Conservation (phyloP, 2,888 invertebrate species). For the Anticlea derivata region DNA sequence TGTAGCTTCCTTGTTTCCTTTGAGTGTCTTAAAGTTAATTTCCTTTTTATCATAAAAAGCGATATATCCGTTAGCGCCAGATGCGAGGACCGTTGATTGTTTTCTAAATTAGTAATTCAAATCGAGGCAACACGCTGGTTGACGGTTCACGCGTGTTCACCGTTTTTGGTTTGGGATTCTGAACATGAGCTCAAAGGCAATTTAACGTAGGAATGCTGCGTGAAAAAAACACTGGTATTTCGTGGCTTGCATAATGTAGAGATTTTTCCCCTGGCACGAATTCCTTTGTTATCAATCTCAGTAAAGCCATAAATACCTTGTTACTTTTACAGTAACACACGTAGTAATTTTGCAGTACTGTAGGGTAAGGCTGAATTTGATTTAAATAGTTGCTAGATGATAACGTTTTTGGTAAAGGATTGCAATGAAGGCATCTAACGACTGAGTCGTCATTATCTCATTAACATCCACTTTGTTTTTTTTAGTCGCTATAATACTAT, state of each 20-base stretch:
- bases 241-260: constrained; percentile 14
- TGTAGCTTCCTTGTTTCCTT: background rate
- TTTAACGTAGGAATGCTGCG: constrained; percentile 29
- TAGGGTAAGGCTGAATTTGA: background rate
- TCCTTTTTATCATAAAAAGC: constrained; percentile 5
- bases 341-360: background rate
- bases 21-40: background rate
- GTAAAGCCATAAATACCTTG: constrained; percentile 6
- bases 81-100: constrained; percentile 42
- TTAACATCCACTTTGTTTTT: constrained; percentile 27
- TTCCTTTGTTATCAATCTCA: constrained; percentile 19
- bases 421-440: background rate
- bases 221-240: constrained; percentile 27
- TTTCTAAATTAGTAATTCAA: constrained; percentile 50
- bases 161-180: constrained; percentile 45
- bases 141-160: constrained; percentile 36
- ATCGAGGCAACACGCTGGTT: constrained; percentile 36
- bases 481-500: constrained; percentile 31
- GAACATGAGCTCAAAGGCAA: constrained; percentile 34
- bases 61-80: constrained; percentile 25
- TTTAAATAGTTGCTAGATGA: background rate
- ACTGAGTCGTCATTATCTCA: background rate
- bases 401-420: no score
- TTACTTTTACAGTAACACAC: background rate
- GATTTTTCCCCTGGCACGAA: constrained; percentile 17